A percentile compares a stretch with the other conserved stretches of the same genome.
phyloP scores from a whole-genome alignment of 2,797 vertebrate species.

The Cynodonichthys magdalenae region DNA sequence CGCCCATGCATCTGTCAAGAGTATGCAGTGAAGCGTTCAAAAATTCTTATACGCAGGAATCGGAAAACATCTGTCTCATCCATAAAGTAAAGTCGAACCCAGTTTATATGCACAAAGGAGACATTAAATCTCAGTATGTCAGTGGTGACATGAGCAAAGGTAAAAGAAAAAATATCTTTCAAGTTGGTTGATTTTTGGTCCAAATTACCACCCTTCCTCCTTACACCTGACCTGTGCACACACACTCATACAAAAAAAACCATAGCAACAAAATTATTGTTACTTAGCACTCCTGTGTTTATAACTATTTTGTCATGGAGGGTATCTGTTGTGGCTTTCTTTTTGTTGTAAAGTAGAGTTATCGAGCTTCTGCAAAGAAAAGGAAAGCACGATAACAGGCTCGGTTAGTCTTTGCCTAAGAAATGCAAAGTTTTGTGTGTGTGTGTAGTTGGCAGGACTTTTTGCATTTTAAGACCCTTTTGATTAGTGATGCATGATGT shows the following conservation, averaged over 20 bases:
- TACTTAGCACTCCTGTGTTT: neutral
- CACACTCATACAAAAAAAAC: neutral
- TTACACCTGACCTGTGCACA: neutral
- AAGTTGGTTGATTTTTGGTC: neutral
- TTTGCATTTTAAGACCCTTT: slow-evolving; percentile 54
- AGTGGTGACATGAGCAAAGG: neutral
- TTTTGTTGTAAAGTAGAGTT: slow-evolving; percentile 1
- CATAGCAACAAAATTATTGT: neutral
- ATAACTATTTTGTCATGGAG: neutral
- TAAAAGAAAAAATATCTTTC: neutral
- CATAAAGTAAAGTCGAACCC: slow-evolving; percentile 19
- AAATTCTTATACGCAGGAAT: slow-evolving; percentile 11
- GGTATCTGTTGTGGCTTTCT: neutral
- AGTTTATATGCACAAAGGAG: slow-evolving; percentile 12
- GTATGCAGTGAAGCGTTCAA: slow-evolving; percentile 1
- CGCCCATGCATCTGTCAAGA: slow-evolving; percentile 8
- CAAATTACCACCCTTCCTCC: neutral
- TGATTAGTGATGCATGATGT: slow-evolving; percentile 56
- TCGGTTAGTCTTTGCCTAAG: slow-evolving; percentile 43
- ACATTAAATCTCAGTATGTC: neutral
- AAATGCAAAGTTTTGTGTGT: slow-evolving; percentile 49
- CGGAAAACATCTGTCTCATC: slow-evolving; percentile 2
- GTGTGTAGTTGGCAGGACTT: slow-evolving; percentile 41
- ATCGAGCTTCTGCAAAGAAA: neutral
- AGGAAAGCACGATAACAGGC: slow-evolving; percentile 3